These are phyloP conservation scores for Rhincodon typus DNA, from an alignment of 2,797 vertebrate genomes.

Conservation along the genomic window DNA sequence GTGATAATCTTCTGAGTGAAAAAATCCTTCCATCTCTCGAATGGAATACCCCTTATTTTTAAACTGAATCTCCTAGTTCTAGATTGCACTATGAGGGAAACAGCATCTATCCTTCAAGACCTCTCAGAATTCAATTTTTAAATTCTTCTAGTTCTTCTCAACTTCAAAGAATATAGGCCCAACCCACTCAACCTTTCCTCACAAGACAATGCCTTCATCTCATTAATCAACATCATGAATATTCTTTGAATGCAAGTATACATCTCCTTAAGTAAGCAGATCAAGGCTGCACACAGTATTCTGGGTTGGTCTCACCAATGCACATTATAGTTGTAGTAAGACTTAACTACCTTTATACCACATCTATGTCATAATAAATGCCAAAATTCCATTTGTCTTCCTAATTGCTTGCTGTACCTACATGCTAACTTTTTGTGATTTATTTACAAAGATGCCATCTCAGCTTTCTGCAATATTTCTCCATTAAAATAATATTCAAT, in stretches of 20 bases:
- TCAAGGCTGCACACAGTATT: neutral
- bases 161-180: neutral
- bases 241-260: neutral
- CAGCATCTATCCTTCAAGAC: neutral
- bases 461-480: no score
- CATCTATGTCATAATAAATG: no score
- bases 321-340: no score
- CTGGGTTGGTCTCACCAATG: neutral
- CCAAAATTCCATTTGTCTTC: no score
- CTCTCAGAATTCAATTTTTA: neutral
- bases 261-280: no score
- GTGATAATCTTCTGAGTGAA: neutral
- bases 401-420: no score
- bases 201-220: neutral
- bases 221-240: neutral
- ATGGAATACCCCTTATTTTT: neutral
- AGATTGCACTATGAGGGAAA: neutral
- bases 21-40: neutral
- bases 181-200: neutral
- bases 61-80: neutral
- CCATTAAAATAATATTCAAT: no score
- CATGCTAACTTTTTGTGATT: no score
- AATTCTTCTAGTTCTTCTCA: neutral
- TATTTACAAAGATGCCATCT: no score
- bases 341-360: no score